Evolutionary conservation across 2,113 vertebrate species (phyloP), one percentile per base, ranked within the genome.

Genomic region (Cervus canadensis): DNA sequence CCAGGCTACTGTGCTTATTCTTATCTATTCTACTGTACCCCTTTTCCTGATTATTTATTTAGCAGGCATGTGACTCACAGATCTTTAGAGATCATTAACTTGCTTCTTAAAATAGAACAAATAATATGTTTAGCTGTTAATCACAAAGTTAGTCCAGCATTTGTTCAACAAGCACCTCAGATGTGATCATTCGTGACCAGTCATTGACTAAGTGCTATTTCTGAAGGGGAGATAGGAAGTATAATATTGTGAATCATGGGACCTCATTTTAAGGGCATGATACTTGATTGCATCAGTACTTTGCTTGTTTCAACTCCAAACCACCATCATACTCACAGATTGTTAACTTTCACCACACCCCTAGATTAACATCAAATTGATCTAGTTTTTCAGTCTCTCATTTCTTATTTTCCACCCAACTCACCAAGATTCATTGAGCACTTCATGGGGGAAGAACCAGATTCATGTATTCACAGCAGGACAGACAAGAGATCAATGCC

Each of bases 251-350:
- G 19, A 71, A 33, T 14, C 50, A 78, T 1, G 11, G 62, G 15
- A 25, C 45, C 33, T 85, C 59, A 71, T 92, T 82, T 87, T 52
- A 54, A 59, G 60, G 48, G 28, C 16, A 48, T 54, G 40, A 78
- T 50, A 91, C 5, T 52, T 93, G 43, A 93, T 78, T 91, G 30
- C 13, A 23, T 86, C 60, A 78, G 12, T 54, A 50, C 30, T 85
- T 95, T 30, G 23, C 83, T 43, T 25, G n/a, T 91, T 97, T 94
- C 92, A 94, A 36, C 40, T 82, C 84, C 50, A 82, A 92, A 45
- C 21, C 43, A 57, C 56, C n/a, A 82, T 84, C 45, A 59, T 79
- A 45, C 25, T 93, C 43, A 91, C 19, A 79, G 62, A 33, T 57
- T n/a, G 8, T 76, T 78, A 67, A 87, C 62, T 92, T 54, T 82